Evolutionary conservation across 2,888 invertebrate species (phyloP), one percentile per base, ranked within the genome.

Genomic region (Biston betularia): DNA sequence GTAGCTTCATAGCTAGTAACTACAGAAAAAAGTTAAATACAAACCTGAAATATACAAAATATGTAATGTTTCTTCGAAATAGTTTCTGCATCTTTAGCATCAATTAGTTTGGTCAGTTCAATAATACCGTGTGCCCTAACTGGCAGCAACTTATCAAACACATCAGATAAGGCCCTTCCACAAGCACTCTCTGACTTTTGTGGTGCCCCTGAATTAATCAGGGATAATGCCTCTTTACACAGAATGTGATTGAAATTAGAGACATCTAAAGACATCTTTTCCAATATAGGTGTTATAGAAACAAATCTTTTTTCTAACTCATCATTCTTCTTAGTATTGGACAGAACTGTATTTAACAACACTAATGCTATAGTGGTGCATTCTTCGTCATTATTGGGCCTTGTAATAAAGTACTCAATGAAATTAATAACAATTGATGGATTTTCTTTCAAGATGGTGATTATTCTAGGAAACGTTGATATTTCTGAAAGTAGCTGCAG

Each of bases 61-160:
- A 97, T 82, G 71, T 95, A 94, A 72, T 95, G 94, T 78, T 96
- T 96, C 75, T 96, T 95, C 1, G 95, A 93, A 69, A 96, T 81
- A 10, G 96, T 94, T 77, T 95, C 95, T 35, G 89, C 75, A 88
- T 98, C 96, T 72, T 93, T 94, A 15, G 87, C 87, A 78, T 96
- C 95, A 57, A 98, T 93, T n/a, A 98, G 90, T 88, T 96, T 96
- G 14, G 95, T 95, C 14, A 98, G 86, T 56, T 95, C 90, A 75
- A 97, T 95, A 45, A 98, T 89, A 8, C 96, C 98, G 88, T 98
- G 98, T 11, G 97, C 98, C 83, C 96, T 94, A 0, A 97, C 95
- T n/a, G 98, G 98, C 54, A 98, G 85, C 64, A 97, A 82, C 35
- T 95, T 94, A 89, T 97, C 96, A 79, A 95, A 95, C 24, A 96